phyloP scores from a whole-genome alignment of 2,888 invertebrate genomes.

The Thelaira solivaga region DNA sequence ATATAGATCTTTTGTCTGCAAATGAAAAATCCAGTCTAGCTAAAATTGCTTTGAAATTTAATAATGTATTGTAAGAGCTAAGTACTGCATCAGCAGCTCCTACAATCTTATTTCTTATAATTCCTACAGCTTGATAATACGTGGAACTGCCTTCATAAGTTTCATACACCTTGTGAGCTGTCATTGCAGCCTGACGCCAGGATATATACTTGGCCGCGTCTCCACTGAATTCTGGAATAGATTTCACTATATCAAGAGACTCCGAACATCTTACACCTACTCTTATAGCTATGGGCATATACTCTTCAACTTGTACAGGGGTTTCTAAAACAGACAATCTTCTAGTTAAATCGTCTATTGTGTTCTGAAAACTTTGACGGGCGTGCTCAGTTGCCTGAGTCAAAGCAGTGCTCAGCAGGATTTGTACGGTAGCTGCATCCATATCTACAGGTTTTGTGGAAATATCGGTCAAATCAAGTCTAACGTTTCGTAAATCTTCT shows the following conservation, averaged over 20 bases:
- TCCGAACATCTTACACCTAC: not conserved
- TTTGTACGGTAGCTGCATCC: too few species aligned
- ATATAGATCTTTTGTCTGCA: constrained; percentile 58
- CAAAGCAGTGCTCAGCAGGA: too few species aligned
- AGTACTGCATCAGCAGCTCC: constrained; percentile 5
- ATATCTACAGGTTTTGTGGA: too few species aligned
- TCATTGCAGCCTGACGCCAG: not conserved
- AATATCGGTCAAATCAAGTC: too few species aligned
- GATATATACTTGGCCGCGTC: not conserved
- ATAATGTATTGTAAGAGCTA: constrained; percentile 20
- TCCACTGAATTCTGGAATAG: not conserved
- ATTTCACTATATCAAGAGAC: not conserved
- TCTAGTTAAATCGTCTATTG: not conserved
- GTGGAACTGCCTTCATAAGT: constrained; percentile 4
- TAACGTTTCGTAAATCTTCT: too few species aligned
- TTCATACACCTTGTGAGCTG: constrained; percentile 6
- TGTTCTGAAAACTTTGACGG: not conserved
- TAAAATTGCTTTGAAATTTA: constrained; percentile 23
- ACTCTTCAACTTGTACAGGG: not conserved
- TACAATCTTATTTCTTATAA: constrained; percentile 10
- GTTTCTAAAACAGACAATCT: not conserved
- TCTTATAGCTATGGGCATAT: not conserved
- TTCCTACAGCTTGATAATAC: constrained; percentile 11
- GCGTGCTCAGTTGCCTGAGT: too few species aligned
- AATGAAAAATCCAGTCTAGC: constrained; percentile 59